Evolutionary conservation across 2,113 vertebrate genomes (phyloP), one percentile per base, ranked within the genome.

Genomic region (Boleophthalmus pectinirostris): DNA sequence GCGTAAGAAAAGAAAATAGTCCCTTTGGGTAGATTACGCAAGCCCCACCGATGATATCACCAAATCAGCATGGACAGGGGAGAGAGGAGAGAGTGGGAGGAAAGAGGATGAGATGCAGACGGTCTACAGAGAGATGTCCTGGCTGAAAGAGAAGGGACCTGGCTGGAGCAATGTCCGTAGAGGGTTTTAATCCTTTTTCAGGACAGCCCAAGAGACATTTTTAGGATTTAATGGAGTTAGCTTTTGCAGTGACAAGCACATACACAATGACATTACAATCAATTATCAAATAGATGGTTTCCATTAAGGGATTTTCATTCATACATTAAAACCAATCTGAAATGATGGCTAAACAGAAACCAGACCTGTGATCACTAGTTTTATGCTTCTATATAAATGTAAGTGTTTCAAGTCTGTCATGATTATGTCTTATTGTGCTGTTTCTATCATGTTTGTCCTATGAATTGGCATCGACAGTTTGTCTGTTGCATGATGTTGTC

Each of bases 1-100:
- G 47, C 16, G 11, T 63, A 33, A 63, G 29, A 81, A 60, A 57
- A 25, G 23, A 21, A 85, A 86, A 65, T 82, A 82, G 65, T 74
- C 80, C 86, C 86, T 78, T 68, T 3, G 79, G 89, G 82, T 73
- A 86, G 84, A 87, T 89, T 87, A 85, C 25, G 66, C 85, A 89
- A 87, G 85, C 66, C 23, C 23, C 38, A 72, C 66, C 25, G 45
- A 82, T 84, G 80, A 87, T 88, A 83, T 90, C 82, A 89, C 82
- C 78, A 75, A 87, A 88, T 82, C 78, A 79, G 80, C 15, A 9
- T 69, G 77, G 68, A 79, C 46, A 21, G 60, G 70, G 45, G 33
- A 73, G 71, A 78, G 68, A 75, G 25, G 66, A n/a, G 64, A 68
- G 57, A 72, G 72, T 74, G 85, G 82, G 75, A 72, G 80, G 68